phyloP scores from a whole-genome alignment of 2,888 invertebrate species.

The Chrysomela aeneicollis region DNA sequence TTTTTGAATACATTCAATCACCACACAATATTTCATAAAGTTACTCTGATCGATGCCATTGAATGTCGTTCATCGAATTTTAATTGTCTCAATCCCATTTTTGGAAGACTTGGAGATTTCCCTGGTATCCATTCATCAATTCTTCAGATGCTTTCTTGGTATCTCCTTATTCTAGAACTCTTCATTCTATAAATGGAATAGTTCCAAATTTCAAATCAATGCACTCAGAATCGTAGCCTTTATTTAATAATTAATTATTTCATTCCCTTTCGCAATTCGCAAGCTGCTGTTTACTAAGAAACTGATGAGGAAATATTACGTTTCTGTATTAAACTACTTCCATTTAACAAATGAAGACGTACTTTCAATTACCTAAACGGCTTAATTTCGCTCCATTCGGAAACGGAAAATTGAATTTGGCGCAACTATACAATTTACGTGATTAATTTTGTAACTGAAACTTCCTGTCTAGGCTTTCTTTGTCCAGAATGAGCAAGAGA shows the following conservation, averaged over 20 bases:
- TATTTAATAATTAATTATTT: conserved; percentile 4
- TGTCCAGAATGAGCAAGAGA: background rate
- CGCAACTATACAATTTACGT: background rate
- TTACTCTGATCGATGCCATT: too few species aligned
- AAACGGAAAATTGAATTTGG: conserved; percentile 7
- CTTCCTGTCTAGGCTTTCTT: background rate
- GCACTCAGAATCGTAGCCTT: background rate
- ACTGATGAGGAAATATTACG: background rate
- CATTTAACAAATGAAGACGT: conserved; percentile 10
- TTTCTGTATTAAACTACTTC: conserved; percentile 4
- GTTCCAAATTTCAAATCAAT: background rate
- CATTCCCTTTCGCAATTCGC: background rate
- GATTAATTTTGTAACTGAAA: background rate
- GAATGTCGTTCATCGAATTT: too few species aligned
- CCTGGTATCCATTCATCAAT: too few species aligned
- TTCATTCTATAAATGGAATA: background rate
- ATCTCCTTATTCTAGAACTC: background rate
- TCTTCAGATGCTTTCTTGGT: too few species aligned
- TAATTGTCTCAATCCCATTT: too few species aligned
- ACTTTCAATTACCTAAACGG: conserved; percentile 11
- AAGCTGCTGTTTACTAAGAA: conserved; percentile 6
- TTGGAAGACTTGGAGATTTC: too few species aligned
- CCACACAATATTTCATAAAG: too few species aligned
- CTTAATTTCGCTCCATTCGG: conserved; percentile 4
- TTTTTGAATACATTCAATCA: too few species aligned